Evolutionary conservation across 2,888 invertebrate species (phyloP).

Genomic region (Troides oblongomaculatus): DNA sequence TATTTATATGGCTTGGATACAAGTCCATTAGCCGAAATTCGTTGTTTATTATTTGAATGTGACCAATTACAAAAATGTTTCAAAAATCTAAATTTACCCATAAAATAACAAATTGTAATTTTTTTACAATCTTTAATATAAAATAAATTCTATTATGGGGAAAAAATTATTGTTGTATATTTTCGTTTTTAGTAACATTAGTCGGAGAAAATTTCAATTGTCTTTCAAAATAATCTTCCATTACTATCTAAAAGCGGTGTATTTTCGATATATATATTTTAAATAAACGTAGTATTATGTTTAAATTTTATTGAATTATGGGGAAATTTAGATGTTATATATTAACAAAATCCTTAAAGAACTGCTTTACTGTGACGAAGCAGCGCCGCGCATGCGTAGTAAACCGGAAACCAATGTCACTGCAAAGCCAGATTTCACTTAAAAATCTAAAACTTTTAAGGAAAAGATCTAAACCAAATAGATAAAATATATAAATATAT

Average conservation of each 20-base stretch:
- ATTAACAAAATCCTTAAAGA: slow-evolving; percentile 28
- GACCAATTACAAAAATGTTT: slow-evolving; percentile 15
- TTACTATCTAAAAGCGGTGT: too few species aligned
- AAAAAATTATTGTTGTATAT: not conserved
- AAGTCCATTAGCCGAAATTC: too few species aligned
- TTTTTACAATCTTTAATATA: slow-evolving; percentile 12
- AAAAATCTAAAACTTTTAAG: slow-evolving; percentile 22
- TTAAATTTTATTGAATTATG: slow-evolving; percentile 31
- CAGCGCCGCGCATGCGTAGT: slow-evolving; percentile 40
- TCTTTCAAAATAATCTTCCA: too few species aligned
- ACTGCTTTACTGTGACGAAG: slow-evolving; percentile 43
- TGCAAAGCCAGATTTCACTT: slow-evolving; percentile 29
- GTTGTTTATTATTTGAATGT: slow-evolving; percentile 40
- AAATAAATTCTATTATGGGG: not conserved
- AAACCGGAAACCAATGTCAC: slow-evolving; percentile 24
- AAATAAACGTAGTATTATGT: too few species aligned
- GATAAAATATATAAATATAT: not conserved
- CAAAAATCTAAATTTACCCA: slow-evolving; percentile 54
- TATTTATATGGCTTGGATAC: too few species aligned
- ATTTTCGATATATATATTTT: too few species aligned
- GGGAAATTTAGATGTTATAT: slow-evolving; percentile 39
- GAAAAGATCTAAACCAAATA: slow-evolving; percentile 4
- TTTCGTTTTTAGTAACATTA: not conserved
- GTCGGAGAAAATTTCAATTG: too few species aligned
- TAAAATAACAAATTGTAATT: slow-evolving; percentile 34